A percentile compares a stretch with the other conserved stretches of the same genome.
phyloP scores from a whole-genome alignment of 2,113 vertebrate species.

The Falcunculus frontatus region DNA sequence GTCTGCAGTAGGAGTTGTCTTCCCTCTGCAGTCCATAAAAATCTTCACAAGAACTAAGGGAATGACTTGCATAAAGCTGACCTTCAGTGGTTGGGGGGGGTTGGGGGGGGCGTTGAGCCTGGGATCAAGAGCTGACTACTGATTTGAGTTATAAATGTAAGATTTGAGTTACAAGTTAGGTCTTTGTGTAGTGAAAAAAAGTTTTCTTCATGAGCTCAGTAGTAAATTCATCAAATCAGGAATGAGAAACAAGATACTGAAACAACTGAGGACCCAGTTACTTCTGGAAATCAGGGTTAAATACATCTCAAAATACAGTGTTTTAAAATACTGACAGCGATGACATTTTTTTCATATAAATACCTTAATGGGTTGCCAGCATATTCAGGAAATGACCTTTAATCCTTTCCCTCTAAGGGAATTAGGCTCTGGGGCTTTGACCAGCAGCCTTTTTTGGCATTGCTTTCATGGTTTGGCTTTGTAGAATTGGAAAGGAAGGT shows the following conservation, averaged over 20 bases:
- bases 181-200: background rate
- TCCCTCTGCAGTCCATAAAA: background rate
- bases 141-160: background rate
- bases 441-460: background rate
- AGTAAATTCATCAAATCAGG: background rate
- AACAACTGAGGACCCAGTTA: background rate
- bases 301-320: background rate
- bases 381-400: background rate
- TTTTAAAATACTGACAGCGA: background rate
- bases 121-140: background rate
- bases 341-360: background rate
- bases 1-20: background rate
- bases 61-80: background rate
- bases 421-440: background rate
- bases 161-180: background rate
- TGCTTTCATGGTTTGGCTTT: background rate
- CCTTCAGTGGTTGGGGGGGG: background rate
- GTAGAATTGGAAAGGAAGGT: background rate
- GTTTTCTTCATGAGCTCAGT: background rate
- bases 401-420: background rate
- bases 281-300: background rate
- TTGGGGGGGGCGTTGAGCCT: fast-evolving
- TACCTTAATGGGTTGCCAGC: background rate
- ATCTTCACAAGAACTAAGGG: background rate
- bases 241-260: background rate